Evolutionary conservation across 1,140 invertebrate genomes (phyloP).

Genomic region (Lethrus apterus): DNA sequence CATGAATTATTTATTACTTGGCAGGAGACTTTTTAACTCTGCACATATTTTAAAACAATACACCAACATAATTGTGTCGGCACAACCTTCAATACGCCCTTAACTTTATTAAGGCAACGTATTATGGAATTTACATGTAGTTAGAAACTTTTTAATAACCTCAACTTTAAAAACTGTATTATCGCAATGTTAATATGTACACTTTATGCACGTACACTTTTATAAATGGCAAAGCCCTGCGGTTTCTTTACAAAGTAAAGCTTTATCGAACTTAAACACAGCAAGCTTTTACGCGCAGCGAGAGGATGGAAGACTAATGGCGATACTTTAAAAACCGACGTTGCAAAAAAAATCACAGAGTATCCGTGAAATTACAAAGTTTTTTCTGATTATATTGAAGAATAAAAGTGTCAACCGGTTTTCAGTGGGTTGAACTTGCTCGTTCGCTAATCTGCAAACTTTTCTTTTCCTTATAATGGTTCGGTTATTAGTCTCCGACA

Average conservation of each 20-base stretch:
- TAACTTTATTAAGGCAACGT: no score
- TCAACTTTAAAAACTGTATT: no score
- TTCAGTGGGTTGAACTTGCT: constrained; percentile 10
- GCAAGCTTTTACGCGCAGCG: neutral
- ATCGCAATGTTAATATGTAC: neutral
- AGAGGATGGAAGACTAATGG: constrained; percentile 15
- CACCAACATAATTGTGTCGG: no score
- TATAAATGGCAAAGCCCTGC: constrained; percentile 1
- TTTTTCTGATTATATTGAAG: constrained; percentile 17
- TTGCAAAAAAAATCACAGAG: constrained; percentile 16
- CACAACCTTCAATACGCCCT: no score
- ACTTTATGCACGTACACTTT: constrained; percentile 4
- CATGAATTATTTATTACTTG: no score
- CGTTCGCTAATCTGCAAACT: constrained; percentile 17
- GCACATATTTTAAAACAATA: no score
- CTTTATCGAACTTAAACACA: neutral
- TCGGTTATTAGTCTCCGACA: no score
- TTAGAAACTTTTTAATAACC: no score
- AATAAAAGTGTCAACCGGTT: constrained; percentile 23
- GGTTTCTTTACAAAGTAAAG: neutral
- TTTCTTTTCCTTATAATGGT: neutral
- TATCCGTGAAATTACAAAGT: constrained; percentile 22
- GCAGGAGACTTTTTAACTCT: no score
- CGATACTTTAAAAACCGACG: constrained; percentile 18
- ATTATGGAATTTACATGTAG: no score